phyloP scores from a whole-genome alignment of 2,797 vertebrate genomes.

The Trichosurus vulpecula region DNA sequence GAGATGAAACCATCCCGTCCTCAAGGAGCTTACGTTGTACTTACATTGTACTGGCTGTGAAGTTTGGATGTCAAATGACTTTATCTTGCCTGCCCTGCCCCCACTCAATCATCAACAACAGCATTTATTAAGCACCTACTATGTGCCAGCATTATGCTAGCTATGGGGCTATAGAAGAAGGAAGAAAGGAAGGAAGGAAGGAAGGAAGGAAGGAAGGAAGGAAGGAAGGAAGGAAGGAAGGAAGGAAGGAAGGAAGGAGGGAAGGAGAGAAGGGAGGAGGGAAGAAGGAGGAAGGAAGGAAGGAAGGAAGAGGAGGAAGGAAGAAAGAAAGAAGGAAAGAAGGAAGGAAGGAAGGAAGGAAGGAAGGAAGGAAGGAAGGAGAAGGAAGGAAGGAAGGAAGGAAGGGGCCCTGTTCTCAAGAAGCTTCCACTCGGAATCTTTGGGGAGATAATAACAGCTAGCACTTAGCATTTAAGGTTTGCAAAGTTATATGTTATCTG shows the following conservation, averaged over 20 bases:
- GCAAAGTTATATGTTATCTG: neutral
- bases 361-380: fast-evolving
- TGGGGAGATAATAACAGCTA: neutral
- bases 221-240: no score
- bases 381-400: neutral
- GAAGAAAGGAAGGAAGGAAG: no score
- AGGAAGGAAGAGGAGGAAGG: no score
- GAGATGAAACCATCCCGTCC: neutral
- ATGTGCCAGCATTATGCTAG: neutral
- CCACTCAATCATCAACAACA: neutral
- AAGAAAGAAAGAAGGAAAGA: no score
- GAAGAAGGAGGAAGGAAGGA: no score
- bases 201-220: no score
- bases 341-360: no score
- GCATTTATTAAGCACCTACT: neutral
- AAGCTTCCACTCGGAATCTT: neutral
- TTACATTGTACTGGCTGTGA: neutral
- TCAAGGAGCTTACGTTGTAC: no score
- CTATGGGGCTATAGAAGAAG: neutral
- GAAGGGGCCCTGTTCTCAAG: neutral
- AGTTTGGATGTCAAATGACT: neutral
- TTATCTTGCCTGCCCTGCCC: neutral
- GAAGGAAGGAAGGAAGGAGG: no score
- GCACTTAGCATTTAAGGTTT: neutral
- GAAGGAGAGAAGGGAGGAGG: no score